Conservation (phyloP, 2,797 vertebrate species). For the Valencia hispanica region DNA sequence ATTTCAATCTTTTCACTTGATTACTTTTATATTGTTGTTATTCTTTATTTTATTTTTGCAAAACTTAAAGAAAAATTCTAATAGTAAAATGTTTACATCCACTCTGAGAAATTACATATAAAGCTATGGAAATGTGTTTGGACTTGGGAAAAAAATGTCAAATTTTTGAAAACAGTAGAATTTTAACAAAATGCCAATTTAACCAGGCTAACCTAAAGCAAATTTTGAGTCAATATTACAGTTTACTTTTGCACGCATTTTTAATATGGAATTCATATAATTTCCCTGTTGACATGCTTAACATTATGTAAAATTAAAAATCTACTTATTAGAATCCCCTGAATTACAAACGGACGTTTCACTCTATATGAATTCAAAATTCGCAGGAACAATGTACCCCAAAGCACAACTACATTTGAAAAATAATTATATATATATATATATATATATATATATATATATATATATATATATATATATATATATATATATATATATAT, state of each 20-base stretch:
- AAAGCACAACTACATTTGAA: neutral
- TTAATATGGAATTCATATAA: neutral
- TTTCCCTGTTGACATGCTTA: neutral
- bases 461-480: no score
- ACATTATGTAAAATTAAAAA: neutral
- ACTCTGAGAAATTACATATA: neutral
- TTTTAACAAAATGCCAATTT: neutral
- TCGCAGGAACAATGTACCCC: neutral
- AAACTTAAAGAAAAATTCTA: neutral
- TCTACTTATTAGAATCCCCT: neutral
- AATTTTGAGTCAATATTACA: neutral
- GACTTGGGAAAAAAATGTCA: neutral
- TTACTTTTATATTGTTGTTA: conserved; percentile 1
- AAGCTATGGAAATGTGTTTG: neutral
- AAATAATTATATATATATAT: neutral
- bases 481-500: no score
- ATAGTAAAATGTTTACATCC: neutral
- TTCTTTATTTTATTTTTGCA: neutral
- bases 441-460: no score
- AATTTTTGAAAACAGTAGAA: neutral
- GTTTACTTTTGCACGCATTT: neutral
- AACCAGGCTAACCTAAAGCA: no score
- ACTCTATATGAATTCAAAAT: neutral
- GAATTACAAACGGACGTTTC: neutral
- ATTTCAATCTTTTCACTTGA: conserved; percentile 46